Evolutionary conservation across 2,113 vertebrate genomes (phyloP), one percentile per base, ranked within the genome.

Genomic region (Misgurnus anguillicaudatus): DNA sequence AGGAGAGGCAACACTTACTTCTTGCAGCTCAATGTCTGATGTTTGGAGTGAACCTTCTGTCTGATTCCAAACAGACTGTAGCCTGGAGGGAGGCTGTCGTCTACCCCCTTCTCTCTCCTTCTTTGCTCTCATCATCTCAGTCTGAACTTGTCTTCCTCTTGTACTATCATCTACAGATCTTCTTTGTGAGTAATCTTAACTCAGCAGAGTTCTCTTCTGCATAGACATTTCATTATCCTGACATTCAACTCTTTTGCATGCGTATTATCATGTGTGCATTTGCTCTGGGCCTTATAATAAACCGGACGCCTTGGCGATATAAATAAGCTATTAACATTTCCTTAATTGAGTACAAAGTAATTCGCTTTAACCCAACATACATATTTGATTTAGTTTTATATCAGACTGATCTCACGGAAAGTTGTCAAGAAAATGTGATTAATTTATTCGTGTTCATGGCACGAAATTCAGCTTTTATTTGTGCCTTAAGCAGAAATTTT

Each of bases 11-110:
- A 72, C 53, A 72, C 69, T 9, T 10, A 58, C 36, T 41, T 24
- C 13, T 31, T 70, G 45, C 73, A 36, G 36, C 45, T 61, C 21
- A n/a, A 1, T 71, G 47, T 53, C 21, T 71, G 58, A 70, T 81
- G 60, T 70, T 71, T 53, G 36, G 36, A 71, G n/a, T 24, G 42
- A 51, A 67, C 36, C 41, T 69, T 47, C 24, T 63, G 48, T 31
- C 73, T 76, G 65, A 76, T 71, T 81, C 57, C 61, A 62, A 68
- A 70, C 65, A 69, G 73, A 77, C 36, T 61, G n/a, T 70, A 63
- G 65, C 38, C 73, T 55, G 61, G 21, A 70, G 19, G 74, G 58
- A 62, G 45, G 11, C 21, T 63, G 36, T 64, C 19, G 6, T 82
- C 69, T 19, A 55, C 9, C 67, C 45, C 51, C 51, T 10, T 58